These are phyloP conservation scores for Abramis brama DNA, from an alignment of 2,113 vertebrate genomes.

Conservation along the genomic window DNA sequence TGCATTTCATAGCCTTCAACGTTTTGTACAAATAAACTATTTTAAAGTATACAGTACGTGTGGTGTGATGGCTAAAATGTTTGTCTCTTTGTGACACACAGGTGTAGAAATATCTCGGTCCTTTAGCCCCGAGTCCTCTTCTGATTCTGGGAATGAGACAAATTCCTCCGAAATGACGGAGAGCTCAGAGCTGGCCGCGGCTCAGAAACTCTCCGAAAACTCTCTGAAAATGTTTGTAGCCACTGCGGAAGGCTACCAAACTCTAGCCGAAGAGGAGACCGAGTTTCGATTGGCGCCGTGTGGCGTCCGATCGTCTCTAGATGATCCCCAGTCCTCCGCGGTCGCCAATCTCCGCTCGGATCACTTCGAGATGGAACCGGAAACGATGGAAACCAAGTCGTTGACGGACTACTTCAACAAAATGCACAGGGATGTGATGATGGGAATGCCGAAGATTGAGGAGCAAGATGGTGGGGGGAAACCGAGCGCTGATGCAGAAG, in stretches of 20 bases:
- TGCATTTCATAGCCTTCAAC: conserved; percentile 58
- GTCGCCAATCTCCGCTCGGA: conserved; percentile 91
- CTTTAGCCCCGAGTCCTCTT: conserved; percentile 97
- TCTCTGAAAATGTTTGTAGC: conserved; percentile 87
- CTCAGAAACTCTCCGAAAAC: conserved; percentile 91
- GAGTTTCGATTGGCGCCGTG: conserved; percentile 77
- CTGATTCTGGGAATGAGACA: conserved; percentile 98
- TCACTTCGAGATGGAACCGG: conserved; percentile 96
- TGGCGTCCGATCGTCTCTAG: conserved; percentile 70
- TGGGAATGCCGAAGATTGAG: conserved; percentile 83
- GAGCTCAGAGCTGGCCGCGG: conserved; percentile 91
- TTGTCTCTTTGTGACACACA: conserved; percentile 89
- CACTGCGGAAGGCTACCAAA: conserved; percentile 85
- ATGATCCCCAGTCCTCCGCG: conserved; percentile 83
- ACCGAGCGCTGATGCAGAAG: conserved; percentile 75
- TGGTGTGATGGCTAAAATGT: conserved; percentile 78
- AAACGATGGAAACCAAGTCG: conserved; percentile 98
- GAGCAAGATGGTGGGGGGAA: conserved; percentile 77
- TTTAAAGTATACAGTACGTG: conserved; percentile 62
- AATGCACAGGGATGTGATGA: conserved; percentile 88
- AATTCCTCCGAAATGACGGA: conserved; percentile 99
- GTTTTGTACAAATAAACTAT: conserved; percentile 70
- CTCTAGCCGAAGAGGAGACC: conserved; percentile 84
- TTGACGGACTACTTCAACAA: conserved; percentile 95
- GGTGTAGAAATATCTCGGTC: conserved; percentile 98